Conservation (phyloP, 53 echinoderm and acorn worm genomes). For the Patiria pectinifera region DNA sequence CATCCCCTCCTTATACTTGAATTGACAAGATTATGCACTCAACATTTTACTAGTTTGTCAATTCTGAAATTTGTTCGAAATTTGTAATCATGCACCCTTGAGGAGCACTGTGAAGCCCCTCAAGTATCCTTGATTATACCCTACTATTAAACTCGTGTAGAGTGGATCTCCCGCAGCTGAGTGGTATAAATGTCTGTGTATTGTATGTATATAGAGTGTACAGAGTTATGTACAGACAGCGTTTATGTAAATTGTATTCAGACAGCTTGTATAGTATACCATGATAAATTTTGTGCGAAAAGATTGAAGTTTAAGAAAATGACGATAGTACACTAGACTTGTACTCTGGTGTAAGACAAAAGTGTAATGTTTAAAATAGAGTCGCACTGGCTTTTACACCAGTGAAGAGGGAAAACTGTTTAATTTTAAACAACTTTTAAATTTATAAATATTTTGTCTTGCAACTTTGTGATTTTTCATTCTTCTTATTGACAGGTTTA, state of each 20-base stretch:
- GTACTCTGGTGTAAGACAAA: background rate
- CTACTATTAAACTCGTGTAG: background rate
- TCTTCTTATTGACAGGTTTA: conserved; percentile 31
- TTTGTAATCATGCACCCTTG: background rate
- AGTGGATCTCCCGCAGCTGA: conserved; percentile 15
- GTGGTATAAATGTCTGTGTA: background rate
- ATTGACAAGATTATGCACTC: too few species aligned
- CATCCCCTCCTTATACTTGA: background rate
- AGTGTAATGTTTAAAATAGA: background rate
- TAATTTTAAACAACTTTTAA: background rate
- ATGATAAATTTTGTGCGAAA: background rate
- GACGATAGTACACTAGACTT: background rate
- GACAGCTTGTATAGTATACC: conserved; percentile 14
- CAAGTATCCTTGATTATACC: background rate
- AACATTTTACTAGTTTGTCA: too few species aligned
- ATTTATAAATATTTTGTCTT: conserved; percentile 10
- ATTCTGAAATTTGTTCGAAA: background rate
- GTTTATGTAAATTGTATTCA: conserved; percentile 65
- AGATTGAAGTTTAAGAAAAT: background rate
- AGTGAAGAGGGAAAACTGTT: background rate
- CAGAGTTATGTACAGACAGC: conserved; percentile 13
- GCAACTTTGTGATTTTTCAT: conserved; percentile 11
- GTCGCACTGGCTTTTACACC: background rate
- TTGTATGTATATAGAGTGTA: conserved; percentile 33
- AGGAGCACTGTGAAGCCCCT: background rate